Conservation (phyloP, 2,797 vertebrate species). For the Coreius guichenoti region DNA sequence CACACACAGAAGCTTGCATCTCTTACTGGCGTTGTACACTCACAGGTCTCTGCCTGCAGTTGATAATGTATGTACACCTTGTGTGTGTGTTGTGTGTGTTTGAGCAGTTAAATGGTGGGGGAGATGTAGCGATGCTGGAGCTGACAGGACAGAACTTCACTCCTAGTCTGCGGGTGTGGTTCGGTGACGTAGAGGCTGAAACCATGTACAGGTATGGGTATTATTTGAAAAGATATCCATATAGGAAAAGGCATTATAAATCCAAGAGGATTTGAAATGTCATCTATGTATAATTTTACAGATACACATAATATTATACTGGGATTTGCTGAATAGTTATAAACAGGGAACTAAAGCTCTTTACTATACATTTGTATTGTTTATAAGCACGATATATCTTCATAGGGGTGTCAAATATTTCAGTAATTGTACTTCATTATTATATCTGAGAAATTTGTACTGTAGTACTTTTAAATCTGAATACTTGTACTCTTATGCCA, state of each 20-base stretch:
- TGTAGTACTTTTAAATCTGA: no score
- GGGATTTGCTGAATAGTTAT: background rate
- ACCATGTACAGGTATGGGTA: conserved; percentile 95
- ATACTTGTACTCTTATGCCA: no score
- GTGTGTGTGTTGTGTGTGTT: background rate
- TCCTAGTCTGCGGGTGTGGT: conserved; percentile 98
- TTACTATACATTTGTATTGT: background rate
- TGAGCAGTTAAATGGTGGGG: conserved; percentile 92
- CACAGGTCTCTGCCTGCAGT: conserved; percentile 95
- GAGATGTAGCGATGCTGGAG: conserved; percentile 99
- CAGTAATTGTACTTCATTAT: background rate
- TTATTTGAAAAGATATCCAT: background rate
- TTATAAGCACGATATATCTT: background rate
- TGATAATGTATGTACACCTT: conserved; percentile 76
- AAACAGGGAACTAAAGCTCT: background rate
- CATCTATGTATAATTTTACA: background rate
- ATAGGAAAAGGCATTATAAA: background rate
- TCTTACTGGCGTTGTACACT: conserved; percentile 67
- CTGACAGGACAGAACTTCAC: conserved; percentile 99
- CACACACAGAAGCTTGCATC: conserved; percentile 66
- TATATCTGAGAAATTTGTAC: background rate
- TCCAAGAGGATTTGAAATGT: background rate
- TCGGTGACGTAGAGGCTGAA: conserved; percentile 98
- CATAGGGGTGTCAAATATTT: background rate
- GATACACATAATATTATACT: background rate